Evolutionary conservation across 2,888 invertebrate species (phyloP), one percentile per base, ranked within the genome.

Genomic region (Eurytoma californica): DNA sequence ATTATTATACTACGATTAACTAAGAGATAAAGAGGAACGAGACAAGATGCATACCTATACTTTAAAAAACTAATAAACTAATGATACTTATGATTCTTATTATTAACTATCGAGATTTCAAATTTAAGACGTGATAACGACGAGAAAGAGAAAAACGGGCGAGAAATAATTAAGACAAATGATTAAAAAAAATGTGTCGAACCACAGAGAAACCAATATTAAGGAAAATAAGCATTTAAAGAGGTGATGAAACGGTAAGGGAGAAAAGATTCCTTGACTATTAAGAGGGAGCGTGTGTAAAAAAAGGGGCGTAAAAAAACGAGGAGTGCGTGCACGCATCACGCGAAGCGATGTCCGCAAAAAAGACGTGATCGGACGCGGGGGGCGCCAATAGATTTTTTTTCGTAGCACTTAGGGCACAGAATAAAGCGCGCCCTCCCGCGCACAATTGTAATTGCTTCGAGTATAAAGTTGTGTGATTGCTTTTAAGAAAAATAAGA

Each of bases 1-100:
- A 88, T 88, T 88, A 89, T 87, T 86, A 82, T 68, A 89, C 88
- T 88, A 89, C 86, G 87, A 89, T 87, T 87, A 88, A 88, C 72
- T 80, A 82, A 82, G 67, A 30, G 82, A 83, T 83, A 82, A 83
- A 81, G 82, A 83, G 83, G 81, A 86, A 84, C 83, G 82, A 84
- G 86, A 83, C 85, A 82, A 81, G 82, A 86, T 83, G 83, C 82
- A 83, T 83, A 86, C 83, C 84, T 87, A 39, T 39, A 87, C 86
- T 85, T 86, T 85, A 85, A 82, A 76, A 74, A 77, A 86, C 85
- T 87, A 85, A 87, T 88, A 86, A 88, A 87, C 86, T 89, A 87
- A 88, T 88, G 87, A 88, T 86, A 87, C 89, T 88, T 87, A 86
- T 83, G 84, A 85, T 80, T 81, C 76, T 81, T 76, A 80, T 51